A percentile compares a stretch with the other conserved stretches of the same genome.
Evolutionary conservation across 2,113 vertebrate species (phyloP).

Genomic region (Peromyscus leucopus): DNA sequence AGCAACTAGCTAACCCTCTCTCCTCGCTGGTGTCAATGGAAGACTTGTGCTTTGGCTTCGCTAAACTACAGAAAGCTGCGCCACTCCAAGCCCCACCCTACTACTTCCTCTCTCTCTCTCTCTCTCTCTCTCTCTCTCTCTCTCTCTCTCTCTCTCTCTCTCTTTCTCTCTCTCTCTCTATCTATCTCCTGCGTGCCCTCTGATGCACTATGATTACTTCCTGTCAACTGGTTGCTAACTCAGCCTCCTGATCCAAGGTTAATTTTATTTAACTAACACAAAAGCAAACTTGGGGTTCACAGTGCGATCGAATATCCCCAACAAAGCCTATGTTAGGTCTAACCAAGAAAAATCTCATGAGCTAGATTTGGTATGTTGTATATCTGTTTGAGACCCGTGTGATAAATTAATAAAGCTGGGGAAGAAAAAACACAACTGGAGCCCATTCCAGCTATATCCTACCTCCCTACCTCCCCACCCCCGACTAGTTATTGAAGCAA

Average conservation of each 20-base stretch:
- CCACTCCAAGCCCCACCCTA: neutral
- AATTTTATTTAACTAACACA: neutral
- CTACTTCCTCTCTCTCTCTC: neutral
- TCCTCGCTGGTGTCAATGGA: neutral
- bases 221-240: neutral
- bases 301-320: neutral
- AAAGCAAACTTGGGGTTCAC: neutral
- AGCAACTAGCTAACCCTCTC: neutral
- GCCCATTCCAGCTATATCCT: neutral
- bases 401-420: neutral
- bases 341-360: neutral
- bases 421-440: conserved; percentile 4
- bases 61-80: no score
- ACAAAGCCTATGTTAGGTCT: neutral
- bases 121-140: no score
- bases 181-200: neutral
- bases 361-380: neutral
- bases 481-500: neutral
- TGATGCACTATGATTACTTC: neutral
- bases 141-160: no score
- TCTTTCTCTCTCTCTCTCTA: no score
- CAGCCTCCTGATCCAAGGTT: neutral
- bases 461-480: neutral
- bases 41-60: neutral
- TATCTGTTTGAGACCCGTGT: neutral